These are phyloP conservation scores for Diuraphis noxia DNA, from an alignment of 1,140 invertebrate species.

Conservation along the genomic window DNA sequence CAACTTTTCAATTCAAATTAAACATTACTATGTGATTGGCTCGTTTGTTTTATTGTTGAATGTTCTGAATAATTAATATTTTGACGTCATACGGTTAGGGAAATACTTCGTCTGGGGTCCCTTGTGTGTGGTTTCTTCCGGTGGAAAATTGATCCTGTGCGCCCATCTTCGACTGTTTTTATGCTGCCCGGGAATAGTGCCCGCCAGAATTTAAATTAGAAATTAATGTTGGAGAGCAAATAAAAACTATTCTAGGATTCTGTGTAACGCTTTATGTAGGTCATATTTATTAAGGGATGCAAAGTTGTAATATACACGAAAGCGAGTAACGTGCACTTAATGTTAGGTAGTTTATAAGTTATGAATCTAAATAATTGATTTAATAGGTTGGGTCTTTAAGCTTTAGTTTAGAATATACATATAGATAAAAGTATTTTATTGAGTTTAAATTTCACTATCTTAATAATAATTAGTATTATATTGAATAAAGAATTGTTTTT, in stretches of 20 bases:
- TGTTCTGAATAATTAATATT: constrained; percentile 48
- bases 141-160: constrained; percentile 35
- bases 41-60: constrained; percentile 48
- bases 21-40: constrained; percentile 33
- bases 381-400: constrained; percentile 9
- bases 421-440: neutral
- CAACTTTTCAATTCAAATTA: constrained; percentile 51
- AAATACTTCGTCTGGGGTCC: constrained; percentile 7
- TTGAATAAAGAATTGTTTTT: neutral
- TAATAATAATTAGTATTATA: neutral
- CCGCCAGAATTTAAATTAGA: constrained; percentile 48
- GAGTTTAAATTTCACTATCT: neutral
- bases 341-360: constrained; percentile 22
- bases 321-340: constrained; percentile 15
- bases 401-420: neutral
- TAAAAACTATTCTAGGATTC: constrained; percentile 38
- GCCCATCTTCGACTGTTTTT: constrained; percentile 47
- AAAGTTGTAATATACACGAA: neutral
- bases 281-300: constrained; percentile 51
- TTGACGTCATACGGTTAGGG: neutral
- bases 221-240: constrained; percentile 51
- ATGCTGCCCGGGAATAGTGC: neutral
- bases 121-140: constrained; percentile 47
- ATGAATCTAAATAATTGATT: constrained; percentile 33
- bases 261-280: constrained; percentile 30